Conservation (phyloP, 35 echinoderm and acorn worm genomes). For the Apostichopus japonicus region DNA sequence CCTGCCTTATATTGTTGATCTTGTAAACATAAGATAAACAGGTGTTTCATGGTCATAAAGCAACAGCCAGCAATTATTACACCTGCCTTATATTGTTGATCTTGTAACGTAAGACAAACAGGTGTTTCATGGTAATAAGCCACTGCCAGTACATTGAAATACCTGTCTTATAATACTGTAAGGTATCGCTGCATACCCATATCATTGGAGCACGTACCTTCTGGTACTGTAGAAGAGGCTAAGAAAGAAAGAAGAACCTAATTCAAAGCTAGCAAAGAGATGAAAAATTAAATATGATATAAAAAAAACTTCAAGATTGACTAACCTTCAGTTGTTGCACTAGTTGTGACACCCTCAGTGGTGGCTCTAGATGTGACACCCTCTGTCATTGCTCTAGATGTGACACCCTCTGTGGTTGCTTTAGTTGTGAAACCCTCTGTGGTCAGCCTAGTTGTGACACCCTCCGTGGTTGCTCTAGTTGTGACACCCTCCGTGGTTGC, state of each 20-base stretch:
- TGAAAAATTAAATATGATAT: too few species aligned
- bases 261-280: too few species aligned
- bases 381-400: background rate
- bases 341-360: background rate
- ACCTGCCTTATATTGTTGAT: too few species aligned
- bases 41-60: too few species aligned
- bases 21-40: too few species aligned
- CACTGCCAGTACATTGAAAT: too few species aligned
- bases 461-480: background rate
- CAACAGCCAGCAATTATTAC: too few species aligned
- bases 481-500: background rate
- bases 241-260: background rate
- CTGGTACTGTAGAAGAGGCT: background rate
- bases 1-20: too few species aligned
- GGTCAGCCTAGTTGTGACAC: background rate
- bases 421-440: too few species aligned
- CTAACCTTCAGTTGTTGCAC: background rate
- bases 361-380: background rate
- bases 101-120: too few species aligned
- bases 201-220: background rate
- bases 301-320: too few species aligned
- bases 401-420: background rate
- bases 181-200: background rate
- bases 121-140: too few species aligned
- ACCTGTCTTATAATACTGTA: background rate